These are phyloP conservation scores for Percopsis omiscomaycus DNA, from an alignment of 2,797 vertebrate genomes.

Conservation along the genomic window DNA sequence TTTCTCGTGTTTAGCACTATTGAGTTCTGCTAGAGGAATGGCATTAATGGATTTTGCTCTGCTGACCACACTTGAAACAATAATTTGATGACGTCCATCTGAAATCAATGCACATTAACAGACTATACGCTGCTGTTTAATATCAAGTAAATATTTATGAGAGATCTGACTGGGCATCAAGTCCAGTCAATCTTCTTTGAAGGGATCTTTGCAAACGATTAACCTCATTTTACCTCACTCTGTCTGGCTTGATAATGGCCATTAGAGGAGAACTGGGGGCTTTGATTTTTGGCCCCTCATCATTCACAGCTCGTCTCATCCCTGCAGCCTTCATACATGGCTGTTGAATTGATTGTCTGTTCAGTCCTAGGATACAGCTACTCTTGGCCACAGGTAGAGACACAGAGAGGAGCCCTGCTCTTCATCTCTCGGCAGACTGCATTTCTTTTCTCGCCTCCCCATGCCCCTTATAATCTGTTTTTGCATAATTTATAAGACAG, in stretches of 20 bases:
- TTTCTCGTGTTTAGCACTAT: constrained; percentile 56
- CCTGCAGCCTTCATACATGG: constrained; percentile 92
- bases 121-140: constrained; percentile 87
- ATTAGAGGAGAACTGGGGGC: constrained; percentile 89
- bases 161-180: constrained; percentile 94
- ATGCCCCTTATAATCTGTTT: constrained; percentile 65
- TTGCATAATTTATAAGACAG: constrained; percentile 75
- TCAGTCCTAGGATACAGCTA: constrained; percentile 95
- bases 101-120: constrained; percentile 93
- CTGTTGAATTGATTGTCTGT: constrained; percentile 97
- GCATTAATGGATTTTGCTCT: constrained; percentile 60
- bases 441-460: constrained; percentile 54
- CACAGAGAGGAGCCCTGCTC: no score
- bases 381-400: constrained; percentile 12
- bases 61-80: constrained; percentile 75
- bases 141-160: constrained; percentile 99
- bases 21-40: constrained; percentile 58
- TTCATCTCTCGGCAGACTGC: no score
- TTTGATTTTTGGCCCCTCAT: constrained; percentile 94
- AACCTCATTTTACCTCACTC: constrained; percentile 92
- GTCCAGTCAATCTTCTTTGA: constrained; percentile 96
- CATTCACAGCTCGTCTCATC: constrained; percentile 96
- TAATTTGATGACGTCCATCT: constrained; percentile 79
- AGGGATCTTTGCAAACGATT: constrained; percentile 97
- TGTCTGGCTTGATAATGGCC: constrained; percentile 94